Evolutionary conservation across 2,113 vertebrate species (phyloP).

Genomic region (Apteryx mantelli): DNA sequence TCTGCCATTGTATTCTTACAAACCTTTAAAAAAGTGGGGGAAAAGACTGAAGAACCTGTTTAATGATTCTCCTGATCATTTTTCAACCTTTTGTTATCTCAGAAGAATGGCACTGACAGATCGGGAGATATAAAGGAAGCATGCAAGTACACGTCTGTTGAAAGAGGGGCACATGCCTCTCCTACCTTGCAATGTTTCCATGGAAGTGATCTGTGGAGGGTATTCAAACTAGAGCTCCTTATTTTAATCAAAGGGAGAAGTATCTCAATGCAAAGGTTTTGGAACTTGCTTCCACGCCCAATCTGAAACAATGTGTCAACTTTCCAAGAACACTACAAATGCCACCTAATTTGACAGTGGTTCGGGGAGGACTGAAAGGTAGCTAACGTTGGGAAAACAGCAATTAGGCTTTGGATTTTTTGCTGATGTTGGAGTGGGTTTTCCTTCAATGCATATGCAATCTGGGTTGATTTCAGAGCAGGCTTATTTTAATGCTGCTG

Average conservation of each 20-base stretch:
- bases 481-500: conserved; percentile 27
- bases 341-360: background rate
- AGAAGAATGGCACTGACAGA: conserved; percentile 3
- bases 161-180: conserved; percentile 29
- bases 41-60: conserved; percentile 23
- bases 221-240: conserved; percentile 4
- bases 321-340: background rate
- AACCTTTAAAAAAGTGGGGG: background rate
- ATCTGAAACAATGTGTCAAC: conserved; percentile 36
- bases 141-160: conserved; percentile 39
- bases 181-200: conserved; percentile 58
- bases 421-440: background rate
- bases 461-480: background rate
- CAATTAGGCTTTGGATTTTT: background rate
- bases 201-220: conserved; percentile 62
- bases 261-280: conserved; percentile 2
- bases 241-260: background rate
- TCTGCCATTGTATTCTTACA: conserved; percentile 7
- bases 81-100: conserved; percentile 29
- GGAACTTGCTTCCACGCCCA: conserved; percentile 47
- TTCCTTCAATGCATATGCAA: background rate
- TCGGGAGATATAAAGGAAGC: conserved; percentile 44
- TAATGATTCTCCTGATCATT: background rate
- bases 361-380: background rate
- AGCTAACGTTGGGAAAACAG: background rate